These are phyloP conservation scores for Rhinatrema bivittatum DNA, from an alignment of 2,797 vertebrate genomes.

Conservation along the genomic window DNA sequence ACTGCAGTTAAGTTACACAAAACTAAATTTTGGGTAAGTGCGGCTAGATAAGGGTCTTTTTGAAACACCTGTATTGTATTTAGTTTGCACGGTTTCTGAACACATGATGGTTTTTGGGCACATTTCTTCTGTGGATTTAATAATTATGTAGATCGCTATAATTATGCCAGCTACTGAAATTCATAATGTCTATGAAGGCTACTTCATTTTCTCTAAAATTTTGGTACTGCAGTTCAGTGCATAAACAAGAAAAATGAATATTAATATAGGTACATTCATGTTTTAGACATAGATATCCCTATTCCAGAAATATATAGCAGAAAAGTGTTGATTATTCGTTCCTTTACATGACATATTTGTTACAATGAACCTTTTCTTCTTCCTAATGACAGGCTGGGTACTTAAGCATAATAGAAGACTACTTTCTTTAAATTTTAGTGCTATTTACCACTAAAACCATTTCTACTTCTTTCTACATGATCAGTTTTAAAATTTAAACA, in stretches of 20 bases:
- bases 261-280: constrained; percentile 54
- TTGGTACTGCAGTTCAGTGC: constrained; percentile 61
- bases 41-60: constrained; percentile 31
- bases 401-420: constrained; percentile 54
- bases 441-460: constrained; percentile 55
- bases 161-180: constrained; percentile 74
- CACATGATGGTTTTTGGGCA: constrained; percentile 68
- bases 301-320: constrained; percentile 47
- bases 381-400: constrained; percentile 53
- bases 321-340: constrained; percentile 41
- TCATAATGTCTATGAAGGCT: constrained; percentile 68
- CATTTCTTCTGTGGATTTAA: constrained; percentile 67
- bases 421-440: constrained; percentile 55
- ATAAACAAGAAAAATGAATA: constrained; percentile 65
- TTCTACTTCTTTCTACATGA: constrained; percentile 59
- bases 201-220: constrained; percentile 64
- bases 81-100: constrained; percentile 57
- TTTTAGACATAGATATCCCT: constrained; percentile 51
- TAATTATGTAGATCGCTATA: constrained; percentile 77
- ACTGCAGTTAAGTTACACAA: constrained; percentile 43
- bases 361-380: constrained; percentile 51
- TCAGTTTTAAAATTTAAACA: constrained; percentile 70
- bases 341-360: constrained; percentile 42
- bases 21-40: constrained; percentile 36
- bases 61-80: constrained; percentile 33